Base-by-base conservation (phyloP, 37 sponge, comb jelly and placozoan species). In the Cladorhizidae sp. region DNA sequence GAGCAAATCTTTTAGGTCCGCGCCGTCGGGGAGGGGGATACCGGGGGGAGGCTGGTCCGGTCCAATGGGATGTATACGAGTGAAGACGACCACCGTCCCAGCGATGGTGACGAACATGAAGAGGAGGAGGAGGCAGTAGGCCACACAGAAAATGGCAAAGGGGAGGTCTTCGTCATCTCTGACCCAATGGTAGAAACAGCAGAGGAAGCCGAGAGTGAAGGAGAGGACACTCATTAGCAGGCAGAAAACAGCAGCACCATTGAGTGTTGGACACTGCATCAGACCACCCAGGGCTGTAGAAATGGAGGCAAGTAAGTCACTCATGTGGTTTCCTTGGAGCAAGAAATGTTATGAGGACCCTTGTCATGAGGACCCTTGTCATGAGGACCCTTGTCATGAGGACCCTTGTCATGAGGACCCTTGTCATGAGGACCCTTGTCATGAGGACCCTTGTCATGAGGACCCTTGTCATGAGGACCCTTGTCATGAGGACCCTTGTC, bases 111-210 rank as follows among this genome's bases (percentile, higher is more conserved):
- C 50, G 37, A 59, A 77, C 1, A 78, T 77, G 52, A 78, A 85
- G 39, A 85, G 78, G n/a, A 85, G 37, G 49, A 85, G 85, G 3
- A 85, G 79, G n/a, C 85, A 85, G 73, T 85, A 85, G 36, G 79
- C 85, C 28, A 77, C 72, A 29, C 85, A 85, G 72, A 85, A 85
- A 35, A 85, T 64, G 18, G 79, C 85, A 72, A 76, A 77, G 3
- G 85, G 85, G 23, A 85, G 41, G 58, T 85, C 85, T 9, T 85
- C 79, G 32, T 85, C 79, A 21, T 72, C 77, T 33, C 71, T 70
- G 14, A 85, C 70, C 72, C 78, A 85, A 55, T 85, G 85, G 72
- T 85, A 85, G 72, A 72, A 70, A 31, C 85, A 85, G 52, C 85
- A 85, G 25, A 85, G 61, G 61, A 57, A 58, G 39, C 79, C 78